Conservation (phyloP, 1,140 invertebrate genomes). For the Bathynomus jamesi region DNA sequence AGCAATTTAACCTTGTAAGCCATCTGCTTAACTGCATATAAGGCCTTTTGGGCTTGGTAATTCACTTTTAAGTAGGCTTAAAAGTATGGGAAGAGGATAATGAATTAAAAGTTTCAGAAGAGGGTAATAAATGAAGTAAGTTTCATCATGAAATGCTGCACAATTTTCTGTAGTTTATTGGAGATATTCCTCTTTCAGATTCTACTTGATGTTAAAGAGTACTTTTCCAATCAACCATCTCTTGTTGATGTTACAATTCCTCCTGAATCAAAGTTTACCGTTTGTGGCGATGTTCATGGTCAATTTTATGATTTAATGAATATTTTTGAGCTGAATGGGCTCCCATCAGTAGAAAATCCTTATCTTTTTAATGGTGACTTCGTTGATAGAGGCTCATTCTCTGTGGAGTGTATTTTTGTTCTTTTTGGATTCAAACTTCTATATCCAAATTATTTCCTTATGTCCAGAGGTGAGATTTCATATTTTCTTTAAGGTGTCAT, state of each 20-base stretch:
- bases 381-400: conserved; percentile 97
- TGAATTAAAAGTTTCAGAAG: no score
- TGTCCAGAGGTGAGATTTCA: conserved; percentile 75
- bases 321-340: conserved; percentile 93
- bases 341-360: conserved; percentile 90
- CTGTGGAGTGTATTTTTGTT: conserved; percentile 97
- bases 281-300: conserved; percentile 99
- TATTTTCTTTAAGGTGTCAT: neutral
- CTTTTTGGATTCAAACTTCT: conserved; percentile 95
- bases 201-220: conserved; percentile 77
- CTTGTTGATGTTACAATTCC: conserved; percentile 83
- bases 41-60: no score
- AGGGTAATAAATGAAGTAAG: no score
- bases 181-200: no score
- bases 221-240: conserved; percentile 74
- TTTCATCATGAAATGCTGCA: no score
- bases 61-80: no score
- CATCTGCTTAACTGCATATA: no score
- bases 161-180: no score
- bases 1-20: no score
- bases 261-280: conserved; percentile 87
- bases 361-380: conserved; percentile 99
- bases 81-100: no score
- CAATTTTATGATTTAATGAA: conserved; percentile 98
- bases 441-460: conserved; percentile 94